Conservation (phyloP, 2,888 invertebrate species). For the Iphiclides podalirius region DNA sequence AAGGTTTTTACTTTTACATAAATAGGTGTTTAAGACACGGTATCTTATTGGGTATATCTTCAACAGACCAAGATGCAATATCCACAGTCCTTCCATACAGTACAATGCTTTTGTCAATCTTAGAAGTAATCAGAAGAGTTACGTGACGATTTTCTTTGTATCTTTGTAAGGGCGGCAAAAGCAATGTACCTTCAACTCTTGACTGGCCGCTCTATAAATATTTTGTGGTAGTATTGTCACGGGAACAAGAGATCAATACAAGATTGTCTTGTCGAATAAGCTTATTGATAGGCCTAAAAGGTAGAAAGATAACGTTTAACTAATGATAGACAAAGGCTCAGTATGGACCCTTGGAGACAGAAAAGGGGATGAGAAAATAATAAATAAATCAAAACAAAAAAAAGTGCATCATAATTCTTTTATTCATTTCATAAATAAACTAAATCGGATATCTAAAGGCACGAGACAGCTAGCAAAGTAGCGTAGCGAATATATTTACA, state of each 20-base stretch:
- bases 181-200: slow-evolving; percentile 24
- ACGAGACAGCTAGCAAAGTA: slow-evolving; percentile 62
- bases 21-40: neutral
- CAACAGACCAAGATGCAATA: neutral
- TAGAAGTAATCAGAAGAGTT: no score
- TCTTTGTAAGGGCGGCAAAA: neutral
- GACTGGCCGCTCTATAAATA: slow-evolving; percentile 32
- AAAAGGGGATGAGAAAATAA: slow-evolving; percentile 31
- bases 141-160: neutral
- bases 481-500: slow-evolving; percentile 70
- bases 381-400: slow-evolving; percentile 46
- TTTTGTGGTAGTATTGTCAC: slow-evolving; percentile 58
- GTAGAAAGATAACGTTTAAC: slow-evolving; percentile 8
- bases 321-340: neutral
- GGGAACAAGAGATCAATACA: slow-evolving; percentile 51
- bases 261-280: slow-evolving; percentile 18
- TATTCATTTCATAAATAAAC: slow-evolving; percentile 75
- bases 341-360: slow-evolving; percentile 25
- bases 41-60: neutral
- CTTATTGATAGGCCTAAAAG: slow-evolving; percentile 3
- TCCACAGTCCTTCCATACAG: neutral
- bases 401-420: slow-evolving; percentile 64
- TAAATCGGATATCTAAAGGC: slow-evolving; percentile 69
- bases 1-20: neutral
- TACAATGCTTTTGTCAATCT: neutral